A percentile compares a stretch with the other conserved stretches of the same genome.
Conservation (phyloP, 2,888 invertebrate genomes). For the Reticulitermes lucifugus region DNA sequence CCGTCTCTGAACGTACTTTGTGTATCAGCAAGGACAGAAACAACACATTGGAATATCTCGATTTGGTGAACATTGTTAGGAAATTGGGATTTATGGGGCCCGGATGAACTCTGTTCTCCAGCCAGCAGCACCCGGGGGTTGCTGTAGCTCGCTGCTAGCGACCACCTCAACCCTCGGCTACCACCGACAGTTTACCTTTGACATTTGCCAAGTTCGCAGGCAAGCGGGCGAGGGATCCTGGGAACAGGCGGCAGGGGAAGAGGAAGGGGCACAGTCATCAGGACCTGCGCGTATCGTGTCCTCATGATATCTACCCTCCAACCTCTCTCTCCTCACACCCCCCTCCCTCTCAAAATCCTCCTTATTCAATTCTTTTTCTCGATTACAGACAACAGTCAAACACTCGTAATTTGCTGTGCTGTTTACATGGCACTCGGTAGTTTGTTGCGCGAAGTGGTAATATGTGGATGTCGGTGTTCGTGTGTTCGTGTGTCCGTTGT, state of each 20-base stretch:
- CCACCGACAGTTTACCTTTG: conserved; percentile 41
- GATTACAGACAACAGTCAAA: conserved; percentile 18
- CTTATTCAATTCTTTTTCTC: conserved; percentile 41
- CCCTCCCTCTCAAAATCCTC: conserved; percentile 1
- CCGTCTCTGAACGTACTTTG: not conserved
- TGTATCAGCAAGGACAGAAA: not conserved
- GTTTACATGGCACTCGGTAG: too few relatives aligned
- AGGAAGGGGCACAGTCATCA: not conserved
- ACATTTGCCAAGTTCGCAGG: conserved; percentile 42
- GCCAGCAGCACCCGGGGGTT: conserved; percentile 13
- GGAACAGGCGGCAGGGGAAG: not conserved
- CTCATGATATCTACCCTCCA: not conserved
- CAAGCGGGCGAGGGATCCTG: not conserved
- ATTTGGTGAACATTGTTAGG: not conserved
- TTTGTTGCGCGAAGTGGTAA: too few relatives aligned
- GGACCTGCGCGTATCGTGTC: conserved; percentile 29
- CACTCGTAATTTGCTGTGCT: not conserved
- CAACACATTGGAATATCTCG: not conserved
- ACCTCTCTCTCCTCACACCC: not conserved
- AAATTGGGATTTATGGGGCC: not conserved
- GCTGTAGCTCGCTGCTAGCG: not conserved
- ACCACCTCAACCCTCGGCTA: conserved; percentile 14
- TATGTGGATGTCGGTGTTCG: too few relatives aligned
- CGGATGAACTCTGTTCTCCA: conserved; percentile 13
- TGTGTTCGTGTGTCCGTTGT: too few relatives aligned